These are phyloP conservation scores for Sminthopsis crassicaudata DNA, from an alignment of 2,113 vertebrate species.

Conservation along the genomic window DNA sequence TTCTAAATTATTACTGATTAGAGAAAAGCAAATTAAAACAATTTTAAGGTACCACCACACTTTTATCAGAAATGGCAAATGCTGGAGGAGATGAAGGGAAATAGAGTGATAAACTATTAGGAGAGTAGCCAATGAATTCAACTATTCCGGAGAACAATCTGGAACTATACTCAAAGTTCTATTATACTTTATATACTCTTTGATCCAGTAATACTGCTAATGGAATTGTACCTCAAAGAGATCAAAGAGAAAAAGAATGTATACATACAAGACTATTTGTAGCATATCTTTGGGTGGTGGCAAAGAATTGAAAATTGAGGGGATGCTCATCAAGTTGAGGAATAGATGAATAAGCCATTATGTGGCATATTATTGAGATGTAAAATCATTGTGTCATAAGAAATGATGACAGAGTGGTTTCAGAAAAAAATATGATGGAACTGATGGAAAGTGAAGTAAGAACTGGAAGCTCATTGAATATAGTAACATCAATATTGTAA, in stretches of 20 bases:
- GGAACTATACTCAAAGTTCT: background rate
- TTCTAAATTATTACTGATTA: background rate
- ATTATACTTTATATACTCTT: background rate
- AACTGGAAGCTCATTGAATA: background rate
- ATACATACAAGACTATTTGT: too few relatives aligned
- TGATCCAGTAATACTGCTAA: background rate
- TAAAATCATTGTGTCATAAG: background rate
- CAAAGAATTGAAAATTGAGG: background rate
- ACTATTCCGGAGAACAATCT: background rate
- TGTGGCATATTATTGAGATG: too few relatives aligned
- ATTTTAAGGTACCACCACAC: too few relatives aligned
- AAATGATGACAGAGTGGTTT: background rate
- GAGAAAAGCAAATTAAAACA: too few relatives aligned
- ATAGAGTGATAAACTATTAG: background rate
- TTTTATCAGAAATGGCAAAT: background rate
- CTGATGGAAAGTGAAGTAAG: background rate
- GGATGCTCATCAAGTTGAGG: background rate
- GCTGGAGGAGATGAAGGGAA: background rate
- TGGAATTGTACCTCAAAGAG: background rate
- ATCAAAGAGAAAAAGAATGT: background rate
- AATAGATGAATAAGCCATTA: background rate
- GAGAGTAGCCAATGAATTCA: background rate
- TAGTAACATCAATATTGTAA: background rate
- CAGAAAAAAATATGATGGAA: background rate
- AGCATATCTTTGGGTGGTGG: background rate